Evolutionary conservation across 92 coral and sea anemone species (phyloP), one percentile per base, ranked within the genome.

Genomic region (Heteractis magnifica): DNA sequence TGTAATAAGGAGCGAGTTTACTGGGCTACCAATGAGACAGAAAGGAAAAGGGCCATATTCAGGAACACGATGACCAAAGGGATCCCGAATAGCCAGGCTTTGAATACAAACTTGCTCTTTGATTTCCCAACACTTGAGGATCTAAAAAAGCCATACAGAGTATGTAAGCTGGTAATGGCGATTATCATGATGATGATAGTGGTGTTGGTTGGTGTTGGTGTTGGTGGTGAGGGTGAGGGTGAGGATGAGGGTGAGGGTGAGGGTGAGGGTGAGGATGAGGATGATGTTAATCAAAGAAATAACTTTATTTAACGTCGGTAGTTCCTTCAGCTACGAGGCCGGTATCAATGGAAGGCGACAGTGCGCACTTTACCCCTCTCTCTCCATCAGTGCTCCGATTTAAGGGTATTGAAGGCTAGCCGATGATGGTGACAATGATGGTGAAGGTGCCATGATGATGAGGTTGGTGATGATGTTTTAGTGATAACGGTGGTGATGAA

Each of bases 31-130:
- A 51, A 95, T 76, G 52, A 95, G 86, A 59, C 89, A 85, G 81
- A 95, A 90, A 3, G 98, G 98, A 49, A 93, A 95, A 1, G 98
- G 98, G 18, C 98, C 98, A 78, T 95, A 98, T 58, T 93, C 98
- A 20, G 97, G 95, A 56, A 85, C 86, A 68, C 95, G 92, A 83
- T 92, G 95, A 26, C 94, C 95, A 85, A 90, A 95, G n/a, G 98
- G 98, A 76, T 89, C 95, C 85, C 90, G 87, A 65, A 95, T 88
- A 13, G 89, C 86, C 15, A 93, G 82, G 5, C 95, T 93, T 78
- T 95, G 98, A 64, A 93, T 85, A 80, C 98, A 95, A 26, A 87
- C 83, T 26, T 95, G 98, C 72, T 95, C 98, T 84, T 90, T 95
- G 64, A 93, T 81, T 41, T 93, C 97, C 98, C 98, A 95, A 15